These are phyloP conservation scores for Phylloscopus trochiloides DNA, from an alignment of 2,113 vertebrate species.

Conservation along the genomic window DNA sequence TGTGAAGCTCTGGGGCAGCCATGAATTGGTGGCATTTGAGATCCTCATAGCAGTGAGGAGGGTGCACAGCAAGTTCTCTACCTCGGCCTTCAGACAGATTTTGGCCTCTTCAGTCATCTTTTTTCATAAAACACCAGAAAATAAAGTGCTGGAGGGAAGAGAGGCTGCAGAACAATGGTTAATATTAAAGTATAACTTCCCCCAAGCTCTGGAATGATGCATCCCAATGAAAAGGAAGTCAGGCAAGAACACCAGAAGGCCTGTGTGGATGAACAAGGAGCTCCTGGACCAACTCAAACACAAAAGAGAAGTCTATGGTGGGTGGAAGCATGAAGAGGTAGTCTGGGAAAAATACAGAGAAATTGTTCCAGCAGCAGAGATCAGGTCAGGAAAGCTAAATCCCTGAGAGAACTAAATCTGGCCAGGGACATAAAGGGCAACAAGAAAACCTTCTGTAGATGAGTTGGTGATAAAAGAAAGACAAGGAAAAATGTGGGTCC, in stretches of 20 bases:
- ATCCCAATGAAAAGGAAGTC: not conserved
- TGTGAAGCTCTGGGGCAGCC: not conserved
- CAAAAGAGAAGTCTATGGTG: not conserved
- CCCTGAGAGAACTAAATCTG: not conserved
- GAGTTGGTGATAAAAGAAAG: not conserved
- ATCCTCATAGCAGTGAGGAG: not conserved
- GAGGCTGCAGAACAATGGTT: not conserved
- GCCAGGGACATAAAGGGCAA: not conserved
- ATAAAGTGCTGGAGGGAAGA: not conserved
- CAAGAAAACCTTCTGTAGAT: not conserved
- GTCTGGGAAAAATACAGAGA: not conserved
- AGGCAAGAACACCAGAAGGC: not conserved
- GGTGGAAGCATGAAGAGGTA: rapidly evolving
- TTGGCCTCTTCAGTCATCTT: not conserved
- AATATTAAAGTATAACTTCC: not conserved
- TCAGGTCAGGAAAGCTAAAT: not conserved
- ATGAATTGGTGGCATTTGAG: not conserved
- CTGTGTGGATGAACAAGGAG: not conserved
- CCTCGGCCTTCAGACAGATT: not conserved
- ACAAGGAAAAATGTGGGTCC: not conserved
- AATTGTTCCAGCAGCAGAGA: not conserved
- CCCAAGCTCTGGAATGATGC: not conserved
- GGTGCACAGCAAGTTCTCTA: not conserved
- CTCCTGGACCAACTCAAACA: not conserved
- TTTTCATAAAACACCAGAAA: not conserved